Evolutionary conservation across 1,140 invertebrate species (phyloP), one percentile per base, ranked within the genome.

Genomic region (Solen grandis): DNA sequence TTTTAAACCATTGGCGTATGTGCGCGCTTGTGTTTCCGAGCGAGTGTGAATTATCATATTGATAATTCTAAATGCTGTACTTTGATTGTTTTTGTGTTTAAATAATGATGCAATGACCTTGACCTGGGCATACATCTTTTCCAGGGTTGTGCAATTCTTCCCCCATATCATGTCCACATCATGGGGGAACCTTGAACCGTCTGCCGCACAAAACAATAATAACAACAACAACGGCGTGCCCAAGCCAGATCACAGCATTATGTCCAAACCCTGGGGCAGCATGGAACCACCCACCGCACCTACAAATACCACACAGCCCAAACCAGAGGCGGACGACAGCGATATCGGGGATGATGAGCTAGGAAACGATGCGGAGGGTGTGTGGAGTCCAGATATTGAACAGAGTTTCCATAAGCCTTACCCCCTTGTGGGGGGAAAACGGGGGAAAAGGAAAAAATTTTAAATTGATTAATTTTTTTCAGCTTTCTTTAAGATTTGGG

Each of bases 401-500:
- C 99, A 99, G 93, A 98, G 97, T 93, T 99, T 99, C 93, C 98
- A 99, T n/a, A n/a, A n/a, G n/a, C n/a, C n/a, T n/a, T n/a, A n/a
- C n/a, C n/a, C n/a, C n/a, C n/a, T n/a, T n/a, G n/a, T n/a, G n/a
- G n/a, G n/a, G n/a, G n/a, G n/a, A n/a, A n/a, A n/a, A n/a, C n/a
- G n/a, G n/a, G n/a, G n/a, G n/a, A n/a, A n/a, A n/a, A n/a, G n/a
- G n/a, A n/a, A n/a, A n/a, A n/a, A n/a, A n/a, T n/a, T n/a, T n/a
- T n/a, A n/a, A n/a, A n/a, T n/a, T n/a, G n/a, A n/a, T n/a, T n/a
- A n/a, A n/a, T n/a, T n/a, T n/a, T n/a, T n/a, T n/a, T n/a, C n/a
- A n/a, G n/a, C n/a, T n/a, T n/a, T n/a, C n/a, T n/a, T n/a, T n/a
- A n/a, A n/a, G n/a, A n/a, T n/a, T n/a, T n/a, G n/a, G n/a, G n/a